Evolutionary conservation across 2,888 invertebrate genomes (phyloP), one percentile per base, ranked within the genome.

Genomic region (Zygogramma bicolorata): DNA sequence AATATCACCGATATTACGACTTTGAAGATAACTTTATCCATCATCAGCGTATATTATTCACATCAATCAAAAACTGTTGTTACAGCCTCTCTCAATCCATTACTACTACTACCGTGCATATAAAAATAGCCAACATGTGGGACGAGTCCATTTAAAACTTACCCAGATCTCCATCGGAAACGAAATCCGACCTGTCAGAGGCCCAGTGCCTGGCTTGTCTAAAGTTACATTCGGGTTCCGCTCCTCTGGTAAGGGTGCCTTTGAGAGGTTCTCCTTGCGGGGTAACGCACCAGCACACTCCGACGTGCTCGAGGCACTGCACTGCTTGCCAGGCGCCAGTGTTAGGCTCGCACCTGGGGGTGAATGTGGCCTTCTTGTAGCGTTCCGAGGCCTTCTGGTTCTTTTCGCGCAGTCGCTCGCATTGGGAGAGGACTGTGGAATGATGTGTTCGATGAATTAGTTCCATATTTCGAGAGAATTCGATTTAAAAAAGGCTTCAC

Each of bases 261-360:
- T 95, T 95, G 1, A 95, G 87, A 0, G 95, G 94, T 77, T 94
- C 94, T 0, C 95, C 95, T 78, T 93, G 92, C 38, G 92, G 92
- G 80, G 93, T 93, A 1, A 95, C 95, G 84, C 96, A 96, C 96
- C 96, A 96, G 82, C 95, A 96, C 0, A 96, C 94, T 3, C 94
- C 94, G 82, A 92, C 89, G 80, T 91, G 86, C 76, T 92, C 92
- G 69, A 96, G 90, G 84, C 96, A 96, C 85, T 96, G 96, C 13
- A 95, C 91, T 0, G 94, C 88, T 80, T 94, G 93, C 95, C 95
- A 96, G 29, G 90, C 91, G 0, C 95, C 95, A 10, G 90, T 91
- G 59, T 89, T 87, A 0, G 90, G 88, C 82, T 94, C 93, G 80
- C 95, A 96, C 66, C 91, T 90, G 0, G 95, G 96, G 73, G 93